Evolutionary conservation across 1,140 invertebrate genomes (phyloP).

Genomic region (Octopus bimaculoides): DNA sequence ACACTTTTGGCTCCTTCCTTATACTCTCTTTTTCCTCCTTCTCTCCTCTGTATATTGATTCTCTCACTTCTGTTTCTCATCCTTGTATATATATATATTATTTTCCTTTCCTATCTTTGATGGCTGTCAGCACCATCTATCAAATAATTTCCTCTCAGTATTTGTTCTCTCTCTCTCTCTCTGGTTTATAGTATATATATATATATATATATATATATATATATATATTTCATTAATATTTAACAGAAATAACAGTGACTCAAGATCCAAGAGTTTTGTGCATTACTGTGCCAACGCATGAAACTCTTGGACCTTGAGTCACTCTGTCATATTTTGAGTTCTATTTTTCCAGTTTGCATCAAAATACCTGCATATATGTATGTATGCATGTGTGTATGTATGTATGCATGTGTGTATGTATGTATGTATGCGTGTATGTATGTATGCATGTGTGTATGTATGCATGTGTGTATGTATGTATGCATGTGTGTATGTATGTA

Average conservation of each 20-base stretch:
- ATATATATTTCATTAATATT: not conserved
- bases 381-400: not conserved
- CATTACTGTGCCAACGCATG: no score
- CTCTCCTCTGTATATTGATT: not conserved
- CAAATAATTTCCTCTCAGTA: not conserved
- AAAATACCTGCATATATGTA: not conserved
- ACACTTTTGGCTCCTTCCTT: not conserved
- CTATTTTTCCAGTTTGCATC: not conserved
- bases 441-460: no score
- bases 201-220: not conserved
- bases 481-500: no score
- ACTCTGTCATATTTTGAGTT: no score
- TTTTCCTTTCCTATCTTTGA: not conserved
- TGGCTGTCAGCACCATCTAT: not conserved
- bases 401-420: not conserved
- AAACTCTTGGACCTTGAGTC: no score
- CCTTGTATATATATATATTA: not conserved
- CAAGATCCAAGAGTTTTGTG: no score
- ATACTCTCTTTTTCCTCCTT: not conserved
- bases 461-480: no score
- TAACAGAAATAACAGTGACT: no score
- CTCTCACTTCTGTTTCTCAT: not conserved
- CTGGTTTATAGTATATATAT: not conserved
- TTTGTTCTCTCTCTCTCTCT: not conserved
- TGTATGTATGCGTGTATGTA: no score